These are phyloP conservation scores for Dasypus novemcinctus DNA, from an alignment of 2,113 vertebrate species.

Conservation along the genomic window DNA sequence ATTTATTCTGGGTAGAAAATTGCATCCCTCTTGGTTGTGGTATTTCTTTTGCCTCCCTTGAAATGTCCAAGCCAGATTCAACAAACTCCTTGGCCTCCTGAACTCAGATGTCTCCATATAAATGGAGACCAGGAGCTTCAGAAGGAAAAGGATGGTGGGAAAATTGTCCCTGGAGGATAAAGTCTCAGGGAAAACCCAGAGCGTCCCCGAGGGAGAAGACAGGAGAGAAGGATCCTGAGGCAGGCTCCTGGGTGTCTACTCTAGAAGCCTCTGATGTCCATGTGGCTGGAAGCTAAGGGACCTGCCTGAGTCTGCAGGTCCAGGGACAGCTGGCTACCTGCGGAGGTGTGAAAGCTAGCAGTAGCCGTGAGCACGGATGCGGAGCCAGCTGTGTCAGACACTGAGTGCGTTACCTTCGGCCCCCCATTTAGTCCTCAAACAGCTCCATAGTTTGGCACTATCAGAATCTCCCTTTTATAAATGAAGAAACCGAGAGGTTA, in stretches of 20 bases:
- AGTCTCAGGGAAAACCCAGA: slow-evolving; percentile 60
- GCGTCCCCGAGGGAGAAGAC: slow-evolving; percentile 8
- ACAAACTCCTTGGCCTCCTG: slow-evolving; percentile 57
- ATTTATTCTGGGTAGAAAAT: slow-evolving; percentile 59
- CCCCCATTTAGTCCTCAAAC: neutral
- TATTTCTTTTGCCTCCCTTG: slow-evolving; percentile 73
- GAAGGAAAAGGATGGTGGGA: slow-evolving; percentile 63
- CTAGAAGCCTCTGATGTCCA: neutral
- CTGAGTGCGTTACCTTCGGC: neutral
- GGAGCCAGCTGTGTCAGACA: accelerated
- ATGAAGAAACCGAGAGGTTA: neutral
- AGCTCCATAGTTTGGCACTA: neutral
- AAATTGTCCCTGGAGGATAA: slow-evolving; percentile 66
- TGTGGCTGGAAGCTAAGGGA: neutral
- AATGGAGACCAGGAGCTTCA: slow-evolving; percentile 71
- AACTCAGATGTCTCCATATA: slow-evolving; percentile 58
- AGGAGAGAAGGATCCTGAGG: neutral
- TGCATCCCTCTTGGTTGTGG: slow-evolving; percentile 1
- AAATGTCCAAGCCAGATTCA: slow-evolving; percentile 72
- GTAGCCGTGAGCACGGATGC: neutral
- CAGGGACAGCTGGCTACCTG: neutral
- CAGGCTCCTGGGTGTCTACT: accelerated
- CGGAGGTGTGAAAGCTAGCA: neutral
- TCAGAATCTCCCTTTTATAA: slow-evolving; percentile 44
- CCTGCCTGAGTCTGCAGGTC: neutral